A percentile compares a stretch with the other conserved stretches of the same genome.
These are phyloP conservation scores for Mormyrus iriodes DNA, from an alignment of 2,113 vertebrate species.

Conservation along the genomic window DNA sequence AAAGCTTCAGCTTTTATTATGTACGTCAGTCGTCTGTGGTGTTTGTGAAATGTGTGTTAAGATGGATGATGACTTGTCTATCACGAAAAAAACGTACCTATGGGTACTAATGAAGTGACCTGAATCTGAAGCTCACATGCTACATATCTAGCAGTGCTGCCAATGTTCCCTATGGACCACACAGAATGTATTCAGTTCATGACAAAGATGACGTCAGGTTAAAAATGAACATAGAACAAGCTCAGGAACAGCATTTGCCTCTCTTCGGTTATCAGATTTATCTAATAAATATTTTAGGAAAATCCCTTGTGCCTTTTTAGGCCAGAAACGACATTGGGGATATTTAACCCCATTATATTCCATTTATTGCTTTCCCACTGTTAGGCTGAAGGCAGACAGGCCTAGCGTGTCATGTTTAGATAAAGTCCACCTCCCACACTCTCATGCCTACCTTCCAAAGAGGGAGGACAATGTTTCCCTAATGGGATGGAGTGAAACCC, in stretches of 20 bases:
- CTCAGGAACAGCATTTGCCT: neutral
- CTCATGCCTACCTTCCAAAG: constrained; percentile 27
- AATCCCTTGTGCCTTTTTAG: neutral
- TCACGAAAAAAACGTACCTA: neutral
- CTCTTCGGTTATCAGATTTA: neutral
- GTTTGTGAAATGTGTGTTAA: neutral
- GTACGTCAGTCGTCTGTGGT: neutral
- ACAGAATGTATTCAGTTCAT: neutral
- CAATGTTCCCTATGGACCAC: neutral
- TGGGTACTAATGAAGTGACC: neutral
- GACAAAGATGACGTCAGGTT: neutral
- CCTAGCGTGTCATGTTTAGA: constrained; percentile 30
- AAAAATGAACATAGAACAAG: neutral
- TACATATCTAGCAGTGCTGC: too few species aligned
- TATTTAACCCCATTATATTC: neutral
- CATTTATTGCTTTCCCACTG: neutral
- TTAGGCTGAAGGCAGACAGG: constrained; percentile 11
- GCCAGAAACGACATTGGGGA: neutral
- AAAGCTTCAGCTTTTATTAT: neutral
- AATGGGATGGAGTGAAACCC: constrained; percentile 34
- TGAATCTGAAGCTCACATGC: neutral
- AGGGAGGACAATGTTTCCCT: constrained; percentile 35
- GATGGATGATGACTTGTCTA: neutral
- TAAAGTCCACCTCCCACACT: constrained; percentile 30
- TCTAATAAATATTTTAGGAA: neutral